A percentile compares a stretch with the other conserved stretches of the same genome.
These are phyloP conservation scores for Tetheella fluctuosa DNA, from an alignment of 2,888 invertebrate species.

Conservation along the genomic window DNA sequence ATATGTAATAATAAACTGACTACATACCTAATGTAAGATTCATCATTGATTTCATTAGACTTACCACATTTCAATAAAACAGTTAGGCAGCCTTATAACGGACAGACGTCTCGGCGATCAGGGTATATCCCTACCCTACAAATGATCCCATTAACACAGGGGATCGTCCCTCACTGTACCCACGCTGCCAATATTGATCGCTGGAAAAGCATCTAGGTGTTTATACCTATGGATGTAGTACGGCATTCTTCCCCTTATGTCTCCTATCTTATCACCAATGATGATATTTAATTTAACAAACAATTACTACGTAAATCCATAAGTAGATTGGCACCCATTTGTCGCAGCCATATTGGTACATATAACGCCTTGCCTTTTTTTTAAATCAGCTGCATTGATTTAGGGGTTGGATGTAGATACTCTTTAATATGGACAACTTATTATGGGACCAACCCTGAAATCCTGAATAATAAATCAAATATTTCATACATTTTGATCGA, in stretches of 20 bases:
- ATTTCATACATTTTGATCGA: no score
- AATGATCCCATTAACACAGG: constrained; percentile 65
- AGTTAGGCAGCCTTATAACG: background rate
- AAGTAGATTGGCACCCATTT: background rate
- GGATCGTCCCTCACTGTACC: constrained; percentile 60
- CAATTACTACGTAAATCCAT: constrained; percentile 22
- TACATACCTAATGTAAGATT: background rate
- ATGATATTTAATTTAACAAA: background rate
- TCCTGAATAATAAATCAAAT: no score
- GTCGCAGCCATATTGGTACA: no score
- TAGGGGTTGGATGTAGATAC: no score
- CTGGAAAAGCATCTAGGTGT: constrained; percentile 19
- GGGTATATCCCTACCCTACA: constrained; percentile 53
- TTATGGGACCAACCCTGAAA: no score
- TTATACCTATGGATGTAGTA: constrained; percentile 19
- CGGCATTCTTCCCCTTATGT: background rate
- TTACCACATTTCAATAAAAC: background rate
- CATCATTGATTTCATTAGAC: background rate
- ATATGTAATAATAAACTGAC: no score
- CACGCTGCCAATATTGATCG: constrained; percentile 62
- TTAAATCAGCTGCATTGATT: no score
- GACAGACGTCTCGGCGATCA: constrained; percentile 41
- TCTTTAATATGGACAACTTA: no score
- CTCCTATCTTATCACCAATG: constrained; percentile 9
- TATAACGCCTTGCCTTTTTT: no score